Base-by-base conservation (phyloP, 2,797 vertebrate genomes). In the Spatula clypeata region DNA sequence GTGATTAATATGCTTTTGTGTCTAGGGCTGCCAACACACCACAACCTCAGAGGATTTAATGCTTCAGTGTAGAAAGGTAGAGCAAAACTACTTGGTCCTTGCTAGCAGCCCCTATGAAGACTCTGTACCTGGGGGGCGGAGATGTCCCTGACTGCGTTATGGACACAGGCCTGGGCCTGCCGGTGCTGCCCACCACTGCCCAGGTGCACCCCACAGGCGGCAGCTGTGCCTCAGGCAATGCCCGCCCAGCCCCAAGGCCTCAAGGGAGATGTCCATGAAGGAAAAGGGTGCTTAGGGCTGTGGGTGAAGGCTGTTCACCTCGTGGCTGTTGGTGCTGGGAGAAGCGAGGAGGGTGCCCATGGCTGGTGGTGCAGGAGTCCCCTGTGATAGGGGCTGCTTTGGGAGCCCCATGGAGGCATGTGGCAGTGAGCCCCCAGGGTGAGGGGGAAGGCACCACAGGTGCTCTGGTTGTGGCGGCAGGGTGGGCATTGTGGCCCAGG, bases 391-490 rank as follows among this genome's bases (percentile, higher is more conserved):
- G 1, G 2, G 51, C 36, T 18, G 31, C 29, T 13, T 53, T 2
- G 3, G 29, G 15, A 1, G 1, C 17, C 10, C 36, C 24, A 32
- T 7, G 24, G 36, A 45, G 49, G 3, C 42, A 19, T 12, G 18
- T 11, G 20, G 31, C 1, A 1, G 29, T 29, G 38, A 5, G 4
- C 8, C 3, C 14, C 38, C 36, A 0, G 3, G 8, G 4, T 21
- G 40, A 42, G 21, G 31, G 29, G 24, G 9, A 62, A 38, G 13
- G 47, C 0, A 2, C 15, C 2, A 8, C 0, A 49, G 47, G 47
- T 13, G 23, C 12, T 24, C 6, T 49, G 5, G 13, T 45, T 23
- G 36, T 3, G 45, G 70, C 0, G 8, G 8, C 27, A 5, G 1
- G 31, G 19, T 12, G 42, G 11, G 19, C 4, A 44, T 13, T 0